A percentile compares a stretch with the other conserved stretches of the same genome.
Evolutionary conservation across 1,140 invertebrate genomes (phyloP).

Genomic region (Contarinia nasturtii): DNA sequence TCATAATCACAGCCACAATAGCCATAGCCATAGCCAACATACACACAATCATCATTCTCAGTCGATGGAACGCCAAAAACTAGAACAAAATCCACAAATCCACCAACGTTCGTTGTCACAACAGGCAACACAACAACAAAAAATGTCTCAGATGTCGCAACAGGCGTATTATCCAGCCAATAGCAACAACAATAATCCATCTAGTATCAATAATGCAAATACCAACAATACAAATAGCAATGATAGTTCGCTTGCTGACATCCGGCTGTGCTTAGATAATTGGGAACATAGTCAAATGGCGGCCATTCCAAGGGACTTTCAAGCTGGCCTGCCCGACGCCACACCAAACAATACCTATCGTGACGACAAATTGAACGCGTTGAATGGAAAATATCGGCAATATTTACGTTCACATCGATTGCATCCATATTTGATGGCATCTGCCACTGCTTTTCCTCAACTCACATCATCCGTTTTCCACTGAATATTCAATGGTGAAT

Average conservation of each 20-base stretch:
- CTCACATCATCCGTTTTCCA: not conserved
- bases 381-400: conserved; percentile 30
- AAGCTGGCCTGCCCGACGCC: conserved; percentile 20
- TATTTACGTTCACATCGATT: conserved; percentile 30
- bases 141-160: conserved; percentile 25
- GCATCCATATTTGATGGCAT: conserved; percentile 28
- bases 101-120: conserved; percentile 14
- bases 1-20: conserved; percentile 4
- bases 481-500: not conserved
- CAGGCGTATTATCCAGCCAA: conserved; percentile 19
- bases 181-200: conserved; percentile 1
- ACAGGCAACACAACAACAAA: conserved; percentile 16
- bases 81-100: conserved; percentile 10
- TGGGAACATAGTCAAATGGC: conserved; percentile 22
- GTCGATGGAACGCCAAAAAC: conserved; percentile 11
- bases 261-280: conserved; percentile 5
- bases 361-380: not conserved
- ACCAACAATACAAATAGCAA: not conserved
- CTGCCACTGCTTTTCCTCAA: conserved; percentile 12
- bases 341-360: conserved; percentile 14
- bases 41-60: conserved; percentile 8
- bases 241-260: not conserved
- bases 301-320: conserved; percentile 27
- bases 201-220: not conserved
- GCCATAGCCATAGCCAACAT: conserved; percentile 2